Evolutionary conservation across 2,797 vertebrate genomes (phyloP).

Genomic region (Psittacula echo): DNA sequence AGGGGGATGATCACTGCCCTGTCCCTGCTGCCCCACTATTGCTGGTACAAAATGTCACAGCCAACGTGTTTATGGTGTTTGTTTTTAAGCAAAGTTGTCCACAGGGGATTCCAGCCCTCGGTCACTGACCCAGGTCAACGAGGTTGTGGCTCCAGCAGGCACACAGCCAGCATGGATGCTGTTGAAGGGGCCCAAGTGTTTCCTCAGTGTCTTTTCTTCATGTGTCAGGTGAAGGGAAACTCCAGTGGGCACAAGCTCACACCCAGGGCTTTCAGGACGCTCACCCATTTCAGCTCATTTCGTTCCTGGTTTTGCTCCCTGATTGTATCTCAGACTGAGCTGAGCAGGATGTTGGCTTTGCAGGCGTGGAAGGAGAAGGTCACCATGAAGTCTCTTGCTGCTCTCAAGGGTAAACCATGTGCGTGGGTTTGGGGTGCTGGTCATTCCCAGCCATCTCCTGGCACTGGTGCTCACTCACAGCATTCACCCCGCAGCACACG

Average conservation of each 20-base stretch:
- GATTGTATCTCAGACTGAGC: neutral
- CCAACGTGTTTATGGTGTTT: neutral
- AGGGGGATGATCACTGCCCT: neutral
- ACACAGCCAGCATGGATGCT: rapidly evolving
- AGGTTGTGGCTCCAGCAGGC: neutral
- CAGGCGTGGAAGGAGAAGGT: neutral
- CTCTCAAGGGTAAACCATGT: neutral
- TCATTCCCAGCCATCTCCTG: neutral
- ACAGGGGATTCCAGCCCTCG: neutral
- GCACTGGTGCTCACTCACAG: neutral
- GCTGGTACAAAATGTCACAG: neutral
- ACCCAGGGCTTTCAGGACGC: neutral
- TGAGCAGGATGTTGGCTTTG: neutral
- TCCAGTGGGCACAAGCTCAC: rapidly evolving
- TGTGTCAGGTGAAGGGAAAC: neutral
- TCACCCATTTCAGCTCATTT: neutral
- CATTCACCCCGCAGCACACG: neutral
- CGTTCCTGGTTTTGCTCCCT: neutral
- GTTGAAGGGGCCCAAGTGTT: neutral
- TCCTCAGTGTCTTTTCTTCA: neutral
- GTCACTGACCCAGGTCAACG: neutral
- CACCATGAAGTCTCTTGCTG: neutral
- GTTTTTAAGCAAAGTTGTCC: neutral
- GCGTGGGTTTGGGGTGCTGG: neutral
- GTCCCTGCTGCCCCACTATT: neutral